These are phyloP conservation scores for Willisornis vidua DNA, from an alignment of 2,113 vertebrate genomes.

Conservation along the genomic window DNA sequence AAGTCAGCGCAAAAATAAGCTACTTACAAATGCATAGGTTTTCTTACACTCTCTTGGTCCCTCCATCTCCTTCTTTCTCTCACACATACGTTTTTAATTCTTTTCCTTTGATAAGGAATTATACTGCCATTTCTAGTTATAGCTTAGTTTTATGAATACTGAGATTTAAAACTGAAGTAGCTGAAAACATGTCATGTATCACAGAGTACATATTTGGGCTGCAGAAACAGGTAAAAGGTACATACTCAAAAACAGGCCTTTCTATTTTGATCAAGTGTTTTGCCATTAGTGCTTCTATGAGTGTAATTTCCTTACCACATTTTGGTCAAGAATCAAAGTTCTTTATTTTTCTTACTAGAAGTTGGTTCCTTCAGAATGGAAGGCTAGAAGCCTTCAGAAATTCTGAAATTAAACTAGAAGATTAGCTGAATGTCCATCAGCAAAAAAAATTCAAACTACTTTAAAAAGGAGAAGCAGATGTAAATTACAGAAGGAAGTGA, in stretches of 20 bases:
- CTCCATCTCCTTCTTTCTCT: not conserved
- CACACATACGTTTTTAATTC: rapidly evolving
- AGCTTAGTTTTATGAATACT: not conserved
- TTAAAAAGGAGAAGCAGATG: not conserved
- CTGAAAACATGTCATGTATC: not conserved
- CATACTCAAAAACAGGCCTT: not conserved
- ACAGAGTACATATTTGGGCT: not conserved
- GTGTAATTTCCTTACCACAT: not conserved
- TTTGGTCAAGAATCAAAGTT: not conserved
- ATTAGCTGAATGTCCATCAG: not conserved
- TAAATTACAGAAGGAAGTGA: not conserved
- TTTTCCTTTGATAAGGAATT: not conserved
- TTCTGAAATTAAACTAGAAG: not conserved
- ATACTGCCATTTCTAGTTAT: not conserved
- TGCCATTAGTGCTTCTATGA: not conserved
- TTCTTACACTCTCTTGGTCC: not conserved
- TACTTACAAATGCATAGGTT: not conserved
- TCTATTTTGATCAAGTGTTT: not conserved
- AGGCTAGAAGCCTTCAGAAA: not conserved
- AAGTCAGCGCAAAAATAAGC: not conserved
- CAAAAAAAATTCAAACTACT: not conserved
- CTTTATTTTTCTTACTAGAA: not conserved
- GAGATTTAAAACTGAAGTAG: not conserved
- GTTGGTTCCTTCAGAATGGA: not conserved
- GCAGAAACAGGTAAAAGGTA: not conserved